Evolutionary conservation across 1,140 invertebrate genomes (phyloP).

Genomic region (Drosophila saltans): DNA sequence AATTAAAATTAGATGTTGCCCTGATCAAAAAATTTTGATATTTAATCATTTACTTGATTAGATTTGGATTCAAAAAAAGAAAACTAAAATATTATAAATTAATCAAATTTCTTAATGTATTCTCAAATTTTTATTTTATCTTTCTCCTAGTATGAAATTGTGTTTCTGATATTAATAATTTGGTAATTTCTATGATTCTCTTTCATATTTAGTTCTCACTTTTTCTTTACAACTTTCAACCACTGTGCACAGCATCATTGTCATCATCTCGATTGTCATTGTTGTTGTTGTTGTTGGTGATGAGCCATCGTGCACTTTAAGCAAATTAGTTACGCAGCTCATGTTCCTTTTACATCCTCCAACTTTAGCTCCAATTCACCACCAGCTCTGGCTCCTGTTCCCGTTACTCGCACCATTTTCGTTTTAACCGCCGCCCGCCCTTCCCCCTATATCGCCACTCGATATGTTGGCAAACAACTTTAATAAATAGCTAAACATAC

Average conservation of each 20-base stretch:
- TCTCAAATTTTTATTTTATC: too few relatives aligned
- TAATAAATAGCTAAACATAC: constrained; percentile 79
- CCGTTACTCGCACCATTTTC: too few relatives aligned
- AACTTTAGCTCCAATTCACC: constrained; percentile 11
- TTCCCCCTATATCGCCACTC: neutral
- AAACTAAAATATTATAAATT: neutral
- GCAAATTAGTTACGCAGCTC: constrained; percentile 81
- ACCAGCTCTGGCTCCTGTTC: neutral
- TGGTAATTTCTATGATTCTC: too few relatives aligned
- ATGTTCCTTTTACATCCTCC: constrained; percentile 62
- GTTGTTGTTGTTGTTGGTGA: constrained; percentile 53
- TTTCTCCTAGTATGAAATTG: too few relatives aligned
- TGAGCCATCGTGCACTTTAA: constrained; percentile 76
- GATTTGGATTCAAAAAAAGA: too few relatives aligned
- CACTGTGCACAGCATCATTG: constrained; percentile 41
- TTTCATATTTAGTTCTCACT: neutral
- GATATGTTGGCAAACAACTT: constrained; percentile 72
- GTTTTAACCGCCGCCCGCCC: neutral
- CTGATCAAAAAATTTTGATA: too few relatives aligned
- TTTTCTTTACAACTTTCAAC: neutral
- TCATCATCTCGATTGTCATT: constrained; percentile 13
- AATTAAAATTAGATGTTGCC: too few relatives aligned
- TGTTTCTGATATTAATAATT: too few relatives aligned
- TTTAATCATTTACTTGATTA: too few relatives aligned
- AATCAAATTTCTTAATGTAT: too few relatives aligned